Percentiles rank a stretch among this genome's conserved stretches.
phyloP scores from a whole-genome alignment of 2,888 invertebrate genomes.

The Parasteatoda lunata region DNA sequence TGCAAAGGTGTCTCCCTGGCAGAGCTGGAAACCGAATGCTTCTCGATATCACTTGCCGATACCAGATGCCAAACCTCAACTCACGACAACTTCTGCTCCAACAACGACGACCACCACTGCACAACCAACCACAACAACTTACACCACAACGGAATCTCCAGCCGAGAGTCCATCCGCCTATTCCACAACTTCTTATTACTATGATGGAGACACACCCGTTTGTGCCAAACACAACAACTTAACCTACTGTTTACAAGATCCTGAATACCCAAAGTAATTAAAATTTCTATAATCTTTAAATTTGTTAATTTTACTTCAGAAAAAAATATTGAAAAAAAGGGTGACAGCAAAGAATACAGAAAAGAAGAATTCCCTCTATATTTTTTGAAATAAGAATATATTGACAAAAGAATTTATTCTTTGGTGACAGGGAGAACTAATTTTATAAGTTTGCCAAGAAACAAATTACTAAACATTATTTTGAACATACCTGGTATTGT shows the following conservation, averaged over 20 bases:
- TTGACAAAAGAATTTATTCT: too few relatives aligned
- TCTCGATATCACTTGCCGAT: conserved; percentile 26
- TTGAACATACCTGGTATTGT: too few relatives aligned
- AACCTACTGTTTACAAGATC: conserved; percentile 58
- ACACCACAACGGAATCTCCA: neutral
- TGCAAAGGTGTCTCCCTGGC: conserved; percentile 18
- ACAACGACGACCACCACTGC: conserved; percentile 12
- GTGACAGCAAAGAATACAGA: too few relatives aligned
- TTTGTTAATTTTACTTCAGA: too few relatives aligned
- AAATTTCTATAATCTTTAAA: neutral
- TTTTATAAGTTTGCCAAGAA: too few relatives aligned
- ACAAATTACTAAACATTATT: too few relatives aligned
- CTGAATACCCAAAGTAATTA: conserved; percentile 63
- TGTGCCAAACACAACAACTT: conserved; percentile 44
- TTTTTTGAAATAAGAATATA: too few relatives aligned
- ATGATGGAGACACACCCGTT: conserved; percentile 31
- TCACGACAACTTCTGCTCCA: neutral
- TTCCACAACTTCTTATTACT: neutral
- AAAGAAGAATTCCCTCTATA: too few relatives aligned
- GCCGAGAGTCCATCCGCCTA: neutral
- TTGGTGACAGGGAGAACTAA: too few relatives aligned
- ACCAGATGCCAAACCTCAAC: conserved; percentile 13
- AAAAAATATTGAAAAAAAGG: too few relatives aligned
- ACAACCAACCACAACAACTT: neutral
- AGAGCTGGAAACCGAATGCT: conserved; percentile 27